These are phyloP conservation scores for Gastrophysa polygoni DNA, from an alignment of 2,888 invertebrate genomes.

Conservation along the genomic window DNA sequence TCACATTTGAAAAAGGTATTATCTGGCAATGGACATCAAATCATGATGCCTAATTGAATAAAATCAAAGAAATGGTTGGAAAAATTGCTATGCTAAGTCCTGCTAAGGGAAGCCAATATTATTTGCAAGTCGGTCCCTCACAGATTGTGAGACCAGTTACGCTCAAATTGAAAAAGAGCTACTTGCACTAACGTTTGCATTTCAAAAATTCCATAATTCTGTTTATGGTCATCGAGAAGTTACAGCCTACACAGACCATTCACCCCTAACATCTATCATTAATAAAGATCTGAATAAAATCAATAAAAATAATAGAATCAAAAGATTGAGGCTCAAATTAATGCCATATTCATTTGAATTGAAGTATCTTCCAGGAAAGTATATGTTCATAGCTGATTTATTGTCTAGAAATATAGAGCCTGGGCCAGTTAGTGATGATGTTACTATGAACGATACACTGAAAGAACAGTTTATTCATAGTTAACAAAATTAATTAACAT, in stretches of 20 bases:
- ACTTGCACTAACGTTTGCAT: slow-evolving; percentile 44
- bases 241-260: not conserved
- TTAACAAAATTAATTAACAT: too few relatives aligned
- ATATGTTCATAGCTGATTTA: slow-evolving; percentile 15
- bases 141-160: slow-evolving; percentile 3
- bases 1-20: slow-evolving; percentile 18
- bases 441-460: not conserved
- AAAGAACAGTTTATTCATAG: too few relatives aligned
- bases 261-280: not conserved
- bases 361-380: slow-evolving; percentile 17
- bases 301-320: slow-evolving; percentile 7
- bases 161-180: slow-evolving; percentile 46
- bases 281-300: slow-evolving; percentile 15
- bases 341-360: slow-evolving; percentile 12
- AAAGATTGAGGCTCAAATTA: slow-evolving; percentile 13
- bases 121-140: slow-evolving; percentile 27
- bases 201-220: slow-evolving; percentile 46
- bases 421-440: too few relatives aligned
- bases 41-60: not conserved
- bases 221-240: slow-evolving; percentile 43
- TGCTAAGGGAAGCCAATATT: slow-evolving; percentile 28
- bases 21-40: slow-evolving; percentile 17
- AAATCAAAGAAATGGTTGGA: not conserved
- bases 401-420: too few relatives aligned
- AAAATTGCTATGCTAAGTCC: slow-evolving; percentile 11